Evolutionary conservation across 2,113 vertebrate genomes (phyloP).

Genomic region (Pituophis catenifer): DNA sequence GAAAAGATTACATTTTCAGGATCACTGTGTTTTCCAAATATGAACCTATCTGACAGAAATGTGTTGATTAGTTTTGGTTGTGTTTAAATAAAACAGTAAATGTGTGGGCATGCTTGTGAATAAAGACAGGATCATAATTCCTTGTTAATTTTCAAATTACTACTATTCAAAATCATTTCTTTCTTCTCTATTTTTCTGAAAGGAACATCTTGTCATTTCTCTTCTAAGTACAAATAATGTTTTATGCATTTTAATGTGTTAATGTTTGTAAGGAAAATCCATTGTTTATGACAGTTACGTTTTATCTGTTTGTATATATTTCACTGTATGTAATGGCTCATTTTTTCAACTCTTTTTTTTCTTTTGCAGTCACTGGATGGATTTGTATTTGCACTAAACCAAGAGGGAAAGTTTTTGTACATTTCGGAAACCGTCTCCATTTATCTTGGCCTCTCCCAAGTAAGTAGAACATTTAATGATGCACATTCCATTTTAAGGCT

Average conservation of each 20-base stretch:
- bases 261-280: constrained; percentile 22
- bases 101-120: fast-evolving
- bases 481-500: constrained; percentile 3
- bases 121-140: constrained; percentile 27
- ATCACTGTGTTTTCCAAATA: constrained; percentile 47
- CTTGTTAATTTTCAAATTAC: constrained; percentile 67
- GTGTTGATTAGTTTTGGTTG: constrained; percentile 60
- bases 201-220: constrained; percentile 19
- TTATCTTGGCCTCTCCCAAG: constrained; percentile 98
- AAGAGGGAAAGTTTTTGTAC: constrained; percentile 98
- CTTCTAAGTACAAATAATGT: constrained; percentile 13
- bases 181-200: constrained; percentile 27
- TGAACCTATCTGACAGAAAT: constrained; percentile 58
- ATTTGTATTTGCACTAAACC: constrained; percentile 99
- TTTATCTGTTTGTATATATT: constrained; percentile 28
- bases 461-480: constrained; percentile 73
- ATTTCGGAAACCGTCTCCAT: constrained; percentile 99
- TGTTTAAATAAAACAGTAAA: constrained; percentile 42
- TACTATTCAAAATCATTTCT: constrained; percentile 38
- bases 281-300: constrained; percentile 31
- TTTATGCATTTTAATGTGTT: constrained; percentile 26
- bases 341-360: constrained; percentile 41
- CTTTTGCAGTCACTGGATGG: constrained; percentile 92
- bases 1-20: constrained; percentile 47
- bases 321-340: constrained; percentile 26